Conservation (phyloP, 2,797 vertebrate species). For the Esox lucius region DNA sequence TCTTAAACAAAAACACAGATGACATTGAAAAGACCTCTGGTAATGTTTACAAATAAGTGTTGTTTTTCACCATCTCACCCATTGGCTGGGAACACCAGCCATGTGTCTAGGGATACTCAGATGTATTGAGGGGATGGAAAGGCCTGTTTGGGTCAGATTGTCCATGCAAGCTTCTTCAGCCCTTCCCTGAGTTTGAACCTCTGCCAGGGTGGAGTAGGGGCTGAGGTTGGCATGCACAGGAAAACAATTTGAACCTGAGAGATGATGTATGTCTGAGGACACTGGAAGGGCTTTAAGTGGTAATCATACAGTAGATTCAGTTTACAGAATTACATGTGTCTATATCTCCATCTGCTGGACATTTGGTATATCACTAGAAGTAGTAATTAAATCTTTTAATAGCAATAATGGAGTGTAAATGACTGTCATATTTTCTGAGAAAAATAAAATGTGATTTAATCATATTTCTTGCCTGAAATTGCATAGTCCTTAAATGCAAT, state of each 20-base stretch:
- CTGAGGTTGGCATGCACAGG: neutral
- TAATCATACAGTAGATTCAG: neutral
- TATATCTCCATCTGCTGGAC: constrained; percentile 8
- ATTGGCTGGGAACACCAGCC: neutral
- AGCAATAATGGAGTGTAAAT: neutral
- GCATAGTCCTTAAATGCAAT: neutral
- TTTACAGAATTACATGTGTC: neutral
- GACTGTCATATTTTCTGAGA: neutral
- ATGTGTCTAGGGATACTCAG: neutral
- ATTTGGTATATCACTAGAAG: neutral
- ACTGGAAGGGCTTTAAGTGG: neutral
- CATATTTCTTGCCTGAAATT: neutral
- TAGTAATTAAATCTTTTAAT: neutral
- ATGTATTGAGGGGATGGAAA: neutral
- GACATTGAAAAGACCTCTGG: neutral
- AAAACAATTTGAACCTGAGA: neutral
- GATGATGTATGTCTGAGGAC: neutral
- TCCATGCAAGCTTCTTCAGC: neutral
- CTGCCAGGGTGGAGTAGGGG: neutral
- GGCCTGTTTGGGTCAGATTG: neutral
- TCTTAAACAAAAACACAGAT: neutral
- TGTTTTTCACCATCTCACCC: neutral
- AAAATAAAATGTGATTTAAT: neutral
- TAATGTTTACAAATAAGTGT: neutral
- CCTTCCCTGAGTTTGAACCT: neutral